A percentile compares a stretch with the other conserved stretches of the same genome.
Evolutionary conservation across 2,888 invertebrate species (phyloP).

Genomic region (Xanthorhoe designata): DNA sequence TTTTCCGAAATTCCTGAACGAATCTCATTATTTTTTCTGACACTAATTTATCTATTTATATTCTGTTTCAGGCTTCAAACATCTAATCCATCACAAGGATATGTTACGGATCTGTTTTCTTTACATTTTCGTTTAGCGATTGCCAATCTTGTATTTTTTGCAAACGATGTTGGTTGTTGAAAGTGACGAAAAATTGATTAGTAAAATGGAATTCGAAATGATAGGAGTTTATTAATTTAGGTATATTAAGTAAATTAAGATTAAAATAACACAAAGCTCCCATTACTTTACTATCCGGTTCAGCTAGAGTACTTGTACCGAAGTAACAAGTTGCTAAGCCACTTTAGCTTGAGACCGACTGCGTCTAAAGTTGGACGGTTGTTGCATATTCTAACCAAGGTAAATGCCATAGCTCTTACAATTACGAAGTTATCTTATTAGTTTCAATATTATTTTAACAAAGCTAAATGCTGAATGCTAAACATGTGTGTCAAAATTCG

Average conservation of each 20-base stretch:
- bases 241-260: too few relatives aligned
- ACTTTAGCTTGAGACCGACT: conserved; percentile 11
- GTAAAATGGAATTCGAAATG: too few relatives aligned
- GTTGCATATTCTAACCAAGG: conserved; percentile 4
- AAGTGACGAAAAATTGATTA: too few relatives aligned
- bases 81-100: conserved; percentile 18
- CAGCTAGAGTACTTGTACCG: conserved; percentile 4
- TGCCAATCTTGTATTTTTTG: background rate
- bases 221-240: too few relatives aligned
- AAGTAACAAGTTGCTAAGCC: conserved; percentile 25
- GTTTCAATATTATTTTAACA: background rate
- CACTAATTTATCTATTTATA: background rate
- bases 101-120: conserved; percentile 3
- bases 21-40: background rate
- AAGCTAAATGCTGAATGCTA: too few relatives aligned
- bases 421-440: conserved; percentile 1
- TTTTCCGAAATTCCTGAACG: background rate
- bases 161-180: too few relatives aligned
- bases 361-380: conserved; percentile 8
- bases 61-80: conserved; percentile 9
- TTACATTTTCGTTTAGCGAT: conserved; percentile 13
- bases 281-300: conserved; percentile 4
- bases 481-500: too few relatives aligned
- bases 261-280: background rate
- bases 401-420: conserved; percentile 3